These are phyloP conservation scores for Thamnophis elegans DNA, from an alignment of 2,797 vertebrate species.

Conservation along the genomic window DNA sequence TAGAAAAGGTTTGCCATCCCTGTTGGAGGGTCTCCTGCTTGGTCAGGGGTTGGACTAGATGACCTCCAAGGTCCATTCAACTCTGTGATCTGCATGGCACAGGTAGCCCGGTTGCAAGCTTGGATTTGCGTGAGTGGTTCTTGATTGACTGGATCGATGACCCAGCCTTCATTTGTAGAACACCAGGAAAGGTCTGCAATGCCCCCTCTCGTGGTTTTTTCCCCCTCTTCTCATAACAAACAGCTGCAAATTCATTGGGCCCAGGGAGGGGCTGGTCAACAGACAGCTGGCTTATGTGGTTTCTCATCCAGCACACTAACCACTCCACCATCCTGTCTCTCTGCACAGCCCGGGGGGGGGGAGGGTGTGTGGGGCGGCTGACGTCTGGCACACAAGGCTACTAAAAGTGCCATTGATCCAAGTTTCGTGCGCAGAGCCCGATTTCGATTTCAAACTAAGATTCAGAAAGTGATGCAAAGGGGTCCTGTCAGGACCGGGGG, in stretches of 20 bases:
- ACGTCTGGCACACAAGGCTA: background rate
- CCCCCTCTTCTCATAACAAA: rapidly evolving
- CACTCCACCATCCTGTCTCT: background rate
- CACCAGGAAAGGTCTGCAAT: background rate
- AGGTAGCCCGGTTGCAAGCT: no score
- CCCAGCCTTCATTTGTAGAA: background rate
- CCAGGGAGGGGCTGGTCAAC: background rate
- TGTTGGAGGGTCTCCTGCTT: no score
- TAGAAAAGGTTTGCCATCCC: no score
- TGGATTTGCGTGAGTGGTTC: background rate
- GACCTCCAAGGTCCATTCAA: no score
- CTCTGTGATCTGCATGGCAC: no score
- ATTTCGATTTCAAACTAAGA: background rate
- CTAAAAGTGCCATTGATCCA: no score
- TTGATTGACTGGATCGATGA: background rate
- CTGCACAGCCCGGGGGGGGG: no score
- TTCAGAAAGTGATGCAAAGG: background rate
- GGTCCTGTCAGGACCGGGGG: background rate
- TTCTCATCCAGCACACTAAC: background rate
- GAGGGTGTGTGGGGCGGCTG: background rate
- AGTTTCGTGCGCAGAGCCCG: rapidly evolving
- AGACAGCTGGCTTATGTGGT: background rate
- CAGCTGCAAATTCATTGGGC: background rate
- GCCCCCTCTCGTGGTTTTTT: background rate
- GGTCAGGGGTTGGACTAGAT: no score